Conservation (phyloP, 1,140 invertebrate genomes). For the Oncopeltus fasciatus region DNA sequence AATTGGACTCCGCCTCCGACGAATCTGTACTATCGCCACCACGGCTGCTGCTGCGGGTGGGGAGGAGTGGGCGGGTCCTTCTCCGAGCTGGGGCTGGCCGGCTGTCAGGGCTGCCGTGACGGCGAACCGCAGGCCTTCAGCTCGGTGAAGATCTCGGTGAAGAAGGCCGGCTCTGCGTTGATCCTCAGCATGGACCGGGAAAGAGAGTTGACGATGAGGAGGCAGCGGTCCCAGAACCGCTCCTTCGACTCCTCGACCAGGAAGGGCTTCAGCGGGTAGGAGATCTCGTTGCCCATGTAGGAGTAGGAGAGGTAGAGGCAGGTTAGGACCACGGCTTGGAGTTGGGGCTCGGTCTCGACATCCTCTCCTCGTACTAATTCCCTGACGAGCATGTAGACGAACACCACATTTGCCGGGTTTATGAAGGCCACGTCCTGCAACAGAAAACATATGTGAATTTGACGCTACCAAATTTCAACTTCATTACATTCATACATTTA, state of each 20-base stretch:
- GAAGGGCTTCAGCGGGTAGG: constrained; percentile 97
- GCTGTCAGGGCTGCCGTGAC: constrained; percentile 19
- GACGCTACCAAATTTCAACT: too few species aligned
- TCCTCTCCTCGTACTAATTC: constrained; percentile 76
- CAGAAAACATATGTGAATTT: too few species aligned
- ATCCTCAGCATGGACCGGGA: constrained; percentile 91
- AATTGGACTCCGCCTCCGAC: not conserved
- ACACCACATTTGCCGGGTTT: constrained; percentile 98
- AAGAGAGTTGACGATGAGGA: constrained; percentile 80
- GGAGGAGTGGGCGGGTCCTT: not conserved
- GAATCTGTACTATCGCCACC: not conserved
- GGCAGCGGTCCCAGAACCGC: constrained; percentile 93
- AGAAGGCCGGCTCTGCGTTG: constrained; percentile 94
- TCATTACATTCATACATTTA: too few species aligned
- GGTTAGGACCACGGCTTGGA: constrained; percentile 91
- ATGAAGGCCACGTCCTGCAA: constrained; percentile 95
- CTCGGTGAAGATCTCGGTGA: constrained; percentile 97
- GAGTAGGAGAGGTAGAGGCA: constrained; percentile 97
- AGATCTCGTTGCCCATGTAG: constrained; percentile 98
- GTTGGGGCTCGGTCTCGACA: constrained; percentile 71
- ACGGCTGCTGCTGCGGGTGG: not conserved
- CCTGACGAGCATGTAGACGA: constrained; percentile 94
- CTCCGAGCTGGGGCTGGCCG: not conserved
- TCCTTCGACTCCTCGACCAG: constrained; percentile 89
- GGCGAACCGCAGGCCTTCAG: constrained; percentile 46